Evolutionary conservation across 2,888 invertebrate genomes (phyloP).

Genomic region (Calliphora vomitoria): DNA sequence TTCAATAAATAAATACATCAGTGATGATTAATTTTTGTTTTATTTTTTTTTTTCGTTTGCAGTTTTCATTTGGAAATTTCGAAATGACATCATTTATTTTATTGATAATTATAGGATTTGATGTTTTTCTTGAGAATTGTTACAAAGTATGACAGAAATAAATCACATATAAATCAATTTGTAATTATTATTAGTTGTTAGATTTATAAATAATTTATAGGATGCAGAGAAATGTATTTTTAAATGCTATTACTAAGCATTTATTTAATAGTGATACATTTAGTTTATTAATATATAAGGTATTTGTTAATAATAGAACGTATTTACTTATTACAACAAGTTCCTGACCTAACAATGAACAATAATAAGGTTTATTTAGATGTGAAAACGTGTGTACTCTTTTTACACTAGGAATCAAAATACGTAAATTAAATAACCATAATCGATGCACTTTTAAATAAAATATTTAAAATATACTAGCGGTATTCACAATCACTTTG

Average conservation of each 20-base stretch:
- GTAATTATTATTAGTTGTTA: background rate
- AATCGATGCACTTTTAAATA: too few relatives aligned
- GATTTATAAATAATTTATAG: slow-evolving; percentile 33
- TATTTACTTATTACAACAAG: too few relatives aligned
- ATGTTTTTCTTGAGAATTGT: background rate
- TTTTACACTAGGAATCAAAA: too few relatives aligned
- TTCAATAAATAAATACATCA: background rate
- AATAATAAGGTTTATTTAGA: too few relatives aligned
- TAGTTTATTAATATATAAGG: too few relatives aligned
- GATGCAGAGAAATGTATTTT: background rate
- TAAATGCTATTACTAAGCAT: background rate
- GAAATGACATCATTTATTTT: slow-evolving; percentile 67
- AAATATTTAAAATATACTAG: too few relatives aligned
- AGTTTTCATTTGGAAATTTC: slow-evolving; percentile 57
- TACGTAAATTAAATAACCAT: too few relatives aligned
- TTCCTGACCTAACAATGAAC: too few relatives aligned
- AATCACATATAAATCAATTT: slow-evolving; percentile 20
- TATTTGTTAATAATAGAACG: too few relatives aligned
- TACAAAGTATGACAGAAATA: background rate
- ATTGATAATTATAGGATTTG: slow-evolving; percentile 6
- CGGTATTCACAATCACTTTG: too few relatives aligned
- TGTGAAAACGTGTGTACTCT: too few relatives aligned
- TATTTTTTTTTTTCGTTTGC: background rate
- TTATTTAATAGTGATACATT: background rate
- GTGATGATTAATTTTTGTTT: slow-evolving; percentile 58